Evolutionary conservation across 2,888 invertebrate species (phyloP).

Genomic region (Philonicus albiceps): DNA sequence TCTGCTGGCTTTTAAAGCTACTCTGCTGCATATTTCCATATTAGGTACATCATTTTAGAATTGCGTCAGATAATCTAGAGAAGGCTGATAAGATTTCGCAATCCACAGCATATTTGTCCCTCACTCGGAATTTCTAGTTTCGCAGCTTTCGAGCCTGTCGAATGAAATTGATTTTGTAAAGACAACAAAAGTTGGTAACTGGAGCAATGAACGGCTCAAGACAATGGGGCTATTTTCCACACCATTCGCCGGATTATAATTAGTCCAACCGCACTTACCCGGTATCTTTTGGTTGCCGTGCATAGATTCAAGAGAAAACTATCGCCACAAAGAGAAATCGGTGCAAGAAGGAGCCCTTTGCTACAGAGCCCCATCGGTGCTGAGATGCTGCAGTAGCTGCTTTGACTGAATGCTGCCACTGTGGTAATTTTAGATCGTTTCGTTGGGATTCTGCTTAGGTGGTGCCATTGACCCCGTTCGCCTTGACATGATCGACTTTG

Average conservation of each 20-base stretch:
- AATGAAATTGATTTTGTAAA: background rate
- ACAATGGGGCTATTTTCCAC: background rate
- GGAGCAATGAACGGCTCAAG: background rate
- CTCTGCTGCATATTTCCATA: background rate
- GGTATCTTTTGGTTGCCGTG: background rate
- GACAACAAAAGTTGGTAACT: background rate
- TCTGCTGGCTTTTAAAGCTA: background rate
- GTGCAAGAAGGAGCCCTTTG: background rate
- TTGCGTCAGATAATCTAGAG: background rate
- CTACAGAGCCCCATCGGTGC: background rate
- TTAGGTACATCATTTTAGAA: background rate
- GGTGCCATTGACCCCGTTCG: constrained; percentile 30
- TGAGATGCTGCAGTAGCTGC: background rate
- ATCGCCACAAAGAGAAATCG: background rate
- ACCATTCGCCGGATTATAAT: background rate
- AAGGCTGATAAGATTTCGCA: background rate
- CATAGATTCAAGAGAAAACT: background rate
- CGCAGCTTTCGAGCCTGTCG: background rate
- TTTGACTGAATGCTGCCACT: background rate
- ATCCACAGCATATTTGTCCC: background rate
- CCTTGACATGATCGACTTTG: constrained; percentile 47
- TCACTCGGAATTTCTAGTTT: background rate
- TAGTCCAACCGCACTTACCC: background rate
- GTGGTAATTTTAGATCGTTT: constrained; percentile 25
- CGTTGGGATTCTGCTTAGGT: background rate